A percentile compares a stretch with the other conserved stretches of the same genome.
Conservation (phyloP, 2,888 invertebrate genomes). For the Euzophera pinguis region DNA sequence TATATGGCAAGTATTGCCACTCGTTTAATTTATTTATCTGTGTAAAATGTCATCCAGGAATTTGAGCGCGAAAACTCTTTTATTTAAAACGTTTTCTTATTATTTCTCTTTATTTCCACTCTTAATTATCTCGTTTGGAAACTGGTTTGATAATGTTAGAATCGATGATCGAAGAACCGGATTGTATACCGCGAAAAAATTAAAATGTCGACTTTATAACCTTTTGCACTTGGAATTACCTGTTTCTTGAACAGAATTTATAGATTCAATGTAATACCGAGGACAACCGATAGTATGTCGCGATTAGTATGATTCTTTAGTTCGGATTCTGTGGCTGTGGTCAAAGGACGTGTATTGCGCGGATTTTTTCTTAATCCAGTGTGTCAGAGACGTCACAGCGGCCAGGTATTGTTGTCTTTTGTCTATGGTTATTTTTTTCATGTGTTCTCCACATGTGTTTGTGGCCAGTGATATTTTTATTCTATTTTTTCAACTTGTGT, state of each 20-base stretch:
- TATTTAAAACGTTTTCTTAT: neutral
- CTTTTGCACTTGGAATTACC: slow-evolving; percentile 26
- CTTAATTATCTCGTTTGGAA: neutral
- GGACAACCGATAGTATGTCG: slow-evolving; percentile 36
- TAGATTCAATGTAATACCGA: slow-evolving; percentile 44
- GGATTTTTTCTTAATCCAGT: slow-evolving; percentile 21
- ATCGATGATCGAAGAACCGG: slow-evolving; percentile 10
- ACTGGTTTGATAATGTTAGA: slow-evolving; percentile 3
- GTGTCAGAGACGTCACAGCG: slow-evolving; percentile 15
- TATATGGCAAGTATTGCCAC: slow-evolving; percentile 40
- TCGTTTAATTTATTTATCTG: neutral
- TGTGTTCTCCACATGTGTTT: neutral
- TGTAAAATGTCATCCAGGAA: neutral
- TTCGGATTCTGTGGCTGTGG: slow-evolving; percentile 61
- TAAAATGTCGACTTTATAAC: slow-evolving; percentile 12
- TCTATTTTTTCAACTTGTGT: neutral
- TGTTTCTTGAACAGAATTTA: slow-evolving; percentile 42
- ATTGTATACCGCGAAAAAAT: slow-evolving; percentile 1
- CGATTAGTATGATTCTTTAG: slow-evolving; percentile 38
- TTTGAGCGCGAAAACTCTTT: neutral
- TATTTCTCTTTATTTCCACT: neutral
- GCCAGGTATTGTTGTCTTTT: slow-evolving; percentile 19
- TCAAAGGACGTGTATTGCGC: slow-evolving; percentile 50
- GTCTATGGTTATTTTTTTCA: neutral
- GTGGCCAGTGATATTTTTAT: neutral